Percentiles rank a stretch among this genome's conserved stretches.
phyloP scores from a whole-genome alignment of 2,888 invertebrate species.

The Pyrrhia umbra region DNA sequence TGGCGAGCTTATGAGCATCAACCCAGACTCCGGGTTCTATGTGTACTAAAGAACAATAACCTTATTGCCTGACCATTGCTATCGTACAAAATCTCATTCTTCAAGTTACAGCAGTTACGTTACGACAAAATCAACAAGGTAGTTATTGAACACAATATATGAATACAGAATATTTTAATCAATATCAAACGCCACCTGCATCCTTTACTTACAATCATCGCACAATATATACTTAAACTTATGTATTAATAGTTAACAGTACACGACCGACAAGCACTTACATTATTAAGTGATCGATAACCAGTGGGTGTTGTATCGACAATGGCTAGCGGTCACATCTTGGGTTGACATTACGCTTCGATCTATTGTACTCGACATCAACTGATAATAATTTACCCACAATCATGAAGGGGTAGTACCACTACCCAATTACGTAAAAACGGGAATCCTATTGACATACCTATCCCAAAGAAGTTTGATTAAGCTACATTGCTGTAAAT shows the following conservation, averaged over 20 bases:
- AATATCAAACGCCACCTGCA: neutral
- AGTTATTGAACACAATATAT: too few relatives aligned
- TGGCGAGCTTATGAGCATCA: too few relatives aligned
- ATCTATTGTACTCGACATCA: slow-evolving; percentile 53
- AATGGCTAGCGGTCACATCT: slow-evolving; percentile 58
- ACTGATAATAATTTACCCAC: slow-evolving; percentile 50
- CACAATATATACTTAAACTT: slow-evolving; percentile 38
- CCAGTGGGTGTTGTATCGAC: slow-evolving; percentile 51
- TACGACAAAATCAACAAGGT: too few relatives aligned
- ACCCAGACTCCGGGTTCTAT: too few relatives aligned
- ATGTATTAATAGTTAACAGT: slow-evolving; percentile 3
- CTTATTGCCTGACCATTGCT: too few relatives aligned
- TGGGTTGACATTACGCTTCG: slow-evolving; percentile 51
- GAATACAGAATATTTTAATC: too few relatives aligned
- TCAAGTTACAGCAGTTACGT: too few relatives aligned
- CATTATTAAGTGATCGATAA: slow-evolving; percentile 55
- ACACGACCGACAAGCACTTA: slow-evolving; percentile 52
- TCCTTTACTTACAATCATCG: slow-evolving; percentile 4
- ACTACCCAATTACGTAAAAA: neutral
- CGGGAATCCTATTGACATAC: neutral
- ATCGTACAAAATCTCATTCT: too few relatives aligned
- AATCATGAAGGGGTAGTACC: slow-evolving; percentile 45
- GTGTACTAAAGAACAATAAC: too few relatives aligned
- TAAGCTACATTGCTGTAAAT: neutral
- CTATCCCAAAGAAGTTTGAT: neutral